Percentiles rank a stretch among this genome's conserved stretches.
These are phyloP conservation scores for Sphinx pinastri DNA, from an alignment of 2,888 invertebrate species.

Conservation along the genomic window DNA sequence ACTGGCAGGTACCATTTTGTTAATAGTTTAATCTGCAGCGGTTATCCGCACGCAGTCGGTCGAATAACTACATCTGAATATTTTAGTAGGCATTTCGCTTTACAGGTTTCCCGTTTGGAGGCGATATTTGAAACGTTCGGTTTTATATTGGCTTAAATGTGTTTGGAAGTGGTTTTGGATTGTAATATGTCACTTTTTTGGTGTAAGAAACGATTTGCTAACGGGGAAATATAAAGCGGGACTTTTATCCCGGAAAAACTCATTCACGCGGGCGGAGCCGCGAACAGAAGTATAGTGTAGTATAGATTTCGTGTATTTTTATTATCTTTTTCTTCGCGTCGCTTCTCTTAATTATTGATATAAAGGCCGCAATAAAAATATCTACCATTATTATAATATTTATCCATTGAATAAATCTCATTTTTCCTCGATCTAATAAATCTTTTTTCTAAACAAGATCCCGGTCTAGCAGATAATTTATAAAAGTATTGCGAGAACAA, in stretches of 20 bases:
- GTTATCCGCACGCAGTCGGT: constrained; percentile 60
- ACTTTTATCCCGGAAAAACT: no score
- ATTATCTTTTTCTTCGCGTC: no score
- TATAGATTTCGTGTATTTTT: no score
- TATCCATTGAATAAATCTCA: no score
- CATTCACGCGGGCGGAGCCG: no score
- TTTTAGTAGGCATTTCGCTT: constrained; percentile 47
- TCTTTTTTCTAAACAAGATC: not conserved
- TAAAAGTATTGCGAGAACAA: not conserved
- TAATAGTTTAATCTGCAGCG: constrained; percentile 77
- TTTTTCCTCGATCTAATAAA: no score
- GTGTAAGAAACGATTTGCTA: no score
- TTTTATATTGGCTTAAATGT: constrained; percentile 11
- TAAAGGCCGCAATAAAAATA: no score
- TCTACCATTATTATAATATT: no score
- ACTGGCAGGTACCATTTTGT: constrained; percentile 62
- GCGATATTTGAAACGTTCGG: constrained; percentile 13
- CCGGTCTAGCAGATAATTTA: not conserved
- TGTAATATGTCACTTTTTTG: not conserved
- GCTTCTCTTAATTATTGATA: no score
- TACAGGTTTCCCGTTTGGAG: constrained; percentile 16
- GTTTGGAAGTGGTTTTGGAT: not conserved
- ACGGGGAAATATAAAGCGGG: no score
- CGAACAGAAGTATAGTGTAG: no score
- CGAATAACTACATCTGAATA: constrained; percentile 70